Evolutionary conservation across 2,888 invertebrate species (phyloP).

Genomic region (Netelia fuscicornis): DNA sequence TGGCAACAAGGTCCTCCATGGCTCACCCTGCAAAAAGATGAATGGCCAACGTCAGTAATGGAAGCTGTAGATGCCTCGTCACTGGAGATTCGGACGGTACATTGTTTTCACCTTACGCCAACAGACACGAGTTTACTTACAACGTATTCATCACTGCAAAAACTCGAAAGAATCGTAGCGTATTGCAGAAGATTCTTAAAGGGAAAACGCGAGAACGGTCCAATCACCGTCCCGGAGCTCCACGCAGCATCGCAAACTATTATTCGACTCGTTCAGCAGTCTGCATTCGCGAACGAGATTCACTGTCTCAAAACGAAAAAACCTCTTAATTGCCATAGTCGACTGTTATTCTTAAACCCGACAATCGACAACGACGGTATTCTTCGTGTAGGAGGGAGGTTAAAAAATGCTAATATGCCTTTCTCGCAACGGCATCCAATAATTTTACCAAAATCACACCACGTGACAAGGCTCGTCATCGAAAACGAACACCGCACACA

Average conservation of each 20-base stretch:
- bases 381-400: slow-evolving; percentile 24
- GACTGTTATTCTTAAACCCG: not conserved
- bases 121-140: not conserved
- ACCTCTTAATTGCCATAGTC: not conserved
- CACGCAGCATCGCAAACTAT: not conserved
- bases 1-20: slow-evolving; percentile 63
- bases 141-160: not conserved
- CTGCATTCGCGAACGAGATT: not conserved
- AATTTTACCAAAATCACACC: slow-evolving; percentile 46
- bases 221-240: not conserved
- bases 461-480: slow-evolving; percentile 40
- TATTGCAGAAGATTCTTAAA: not conserved
- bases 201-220: not conserved
- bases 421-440: slow-evolving; percentile 31
- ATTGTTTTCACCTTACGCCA: not conserved
- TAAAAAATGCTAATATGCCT: not conserved
- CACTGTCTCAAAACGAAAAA: not conserved
- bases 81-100: not conserved
- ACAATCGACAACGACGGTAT: not conserved
- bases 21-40: slow-evolving; percentile 12
- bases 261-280: slow-evolving; percentile 1
- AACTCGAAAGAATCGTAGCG: slow-evolving; percentile 4
- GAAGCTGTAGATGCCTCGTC: not conserved
- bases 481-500: slow-evolving; percentile 22
- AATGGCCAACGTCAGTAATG: slow-evolving; percentile 33